A percentile compares a stretch with the other conserved stretches of the same genome.
These are phyloP conservation scores for Leuciscus waleckii DNA, from an alignment of 2,797 vertebrate genomes.

Conservation along the genomic window DNA sequence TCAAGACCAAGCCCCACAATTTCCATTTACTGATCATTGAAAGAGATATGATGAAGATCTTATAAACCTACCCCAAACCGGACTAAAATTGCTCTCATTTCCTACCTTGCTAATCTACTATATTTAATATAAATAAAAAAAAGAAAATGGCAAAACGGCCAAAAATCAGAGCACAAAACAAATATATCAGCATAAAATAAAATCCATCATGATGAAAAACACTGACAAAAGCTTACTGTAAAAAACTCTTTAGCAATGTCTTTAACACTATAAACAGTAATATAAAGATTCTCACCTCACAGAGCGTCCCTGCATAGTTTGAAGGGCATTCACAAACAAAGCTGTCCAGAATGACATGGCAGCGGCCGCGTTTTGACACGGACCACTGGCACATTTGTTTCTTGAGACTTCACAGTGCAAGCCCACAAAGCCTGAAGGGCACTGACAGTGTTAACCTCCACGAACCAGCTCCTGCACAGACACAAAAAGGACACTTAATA, in stretches of 20 bases:
- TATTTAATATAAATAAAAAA: neutral
- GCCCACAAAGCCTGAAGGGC: conserved; percentile 85
- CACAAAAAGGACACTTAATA: neutral
- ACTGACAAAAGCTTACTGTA: neutral
- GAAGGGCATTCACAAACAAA: conserved; percentile 87
- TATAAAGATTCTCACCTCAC: conserved; percentile 84
- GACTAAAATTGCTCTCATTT: neutral
- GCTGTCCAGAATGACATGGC: conserved; percentile 80
- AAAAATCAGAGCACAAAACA: neutral
- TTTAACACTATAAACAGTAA: neutral
- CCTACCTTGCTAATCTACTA: neutral
- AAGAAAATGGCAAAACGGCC: neutral
- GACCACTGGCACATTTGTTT: conserved; percentile 83
- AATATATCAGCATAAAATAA: neutral
- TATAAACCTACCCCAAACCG: neutral
- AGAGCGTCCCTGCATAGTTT: conserved; percentile 85
- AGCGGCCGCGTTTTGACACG: conserved; percentile 87
- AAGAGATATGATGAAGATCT: neutral
- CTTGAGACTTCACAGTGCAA: conserved; percentile 86
- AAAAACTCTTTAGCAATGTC: neutral
- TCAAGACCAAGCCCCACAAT: neutral
- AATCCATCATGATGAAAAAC: neutral
- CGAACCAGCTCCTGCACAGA: conserved; percentile 78
- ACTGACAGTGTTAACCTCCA: conserved; percentile 85
- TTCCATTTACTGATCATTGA: neutral